A percentile compares a stretch with the other conserved stretches of the same genome.
Conservation (phyloP, 2,113 vertebrate species). For the Xiphorhynchus elegans region DNA sequence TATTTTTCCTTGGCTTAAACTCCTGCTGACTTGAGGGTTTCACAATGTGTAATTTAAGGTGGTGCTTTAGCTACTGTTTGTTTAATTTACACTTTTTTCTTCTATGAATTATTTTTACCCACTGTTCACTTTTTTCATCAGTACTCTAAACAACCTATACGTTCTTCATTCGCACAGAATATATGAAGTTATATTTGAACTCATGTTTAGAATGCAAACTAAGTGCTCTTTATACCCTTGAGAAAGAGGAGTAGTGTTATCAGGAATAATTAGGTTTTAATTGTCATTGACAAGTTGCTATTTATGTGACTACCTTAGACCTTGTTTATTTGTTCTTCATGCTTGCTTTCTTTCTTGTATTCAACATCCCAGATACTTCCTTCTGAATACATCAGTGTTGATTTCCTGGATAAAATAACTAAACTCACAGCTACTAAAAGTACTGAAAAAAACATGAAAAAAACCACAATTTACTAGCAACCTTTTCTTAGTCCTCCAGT, state of each 20-base stretch:
- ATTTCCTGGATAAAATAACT: not conserved
- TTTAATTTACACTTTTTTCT: not conserved
- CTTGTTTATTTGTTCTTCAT: not conserved
- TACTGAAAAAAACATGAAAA: not conserved
- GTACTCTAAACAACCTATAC: not conserved
- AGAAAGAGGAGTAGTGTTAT: not conserved
- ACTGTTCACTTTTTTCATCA: not conserved
- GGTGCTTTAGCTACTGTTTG: not conserved
- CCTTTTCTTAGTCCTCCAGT: not conserved
- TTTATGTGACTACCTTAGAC: not conserved
- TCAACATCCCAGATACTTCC: not conserved
- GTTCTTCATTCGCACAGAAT: not conserved
- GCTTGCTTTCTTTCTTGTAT: not conserved
- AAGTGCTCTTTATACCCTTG: not conserved
- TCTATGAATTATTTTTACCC: not conserved
- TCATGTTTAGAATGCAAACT: not conserved
- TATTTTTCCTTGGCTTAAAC: not conserved
- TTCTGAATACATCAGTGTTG: not conserved
- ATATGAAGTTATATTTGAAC: not conserved
- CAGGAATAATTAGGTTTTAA: conserved; percentile 25
- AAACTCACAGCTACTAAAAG: not conserved
- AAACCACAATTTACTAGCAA: not conserved
- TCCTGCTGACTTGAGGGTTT: not conserved
- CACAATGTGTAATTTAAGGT: not conserved
- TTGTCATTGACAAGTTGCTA: not conserved